Evolutionary conservation across 1,140 invertebrate species (phyloP).

Genomic region (Drosophila yakuba): DNA sequence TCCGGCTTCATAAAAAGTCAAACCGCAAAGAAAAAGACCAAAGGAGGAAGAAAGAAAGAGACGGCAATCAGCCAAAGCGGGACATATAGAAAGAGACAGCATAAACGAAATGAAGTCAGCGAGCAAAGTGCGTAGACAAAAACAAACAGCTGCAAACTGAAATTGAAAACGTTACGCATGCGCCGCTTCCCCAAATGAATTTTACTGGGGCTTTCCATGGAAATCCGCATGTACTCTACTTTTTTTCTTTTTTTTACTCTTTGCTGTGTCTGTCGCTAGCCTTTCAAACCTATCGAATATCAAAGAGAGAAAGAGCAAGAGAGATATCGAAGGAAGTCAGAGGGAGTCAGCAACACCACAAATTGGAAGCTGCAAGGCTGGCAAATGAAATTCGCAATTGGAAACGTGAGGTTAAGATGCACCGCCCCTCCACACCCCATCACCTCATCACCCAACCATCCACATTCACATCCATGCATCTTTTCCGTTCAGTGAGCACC

Average conservation of each 20-base stretch:
- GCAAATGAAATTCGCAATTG: slow-evolving; percentile 72
- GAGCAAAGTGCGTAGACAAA: slow-evolving; percentile 34
- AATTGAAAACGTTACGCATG: slow-evolving; percentile 83
- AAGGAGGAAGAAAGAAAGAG: background rate
- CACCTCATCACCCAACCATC: background rate
- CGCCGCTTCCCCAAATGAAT: slow-evolving; percentile 51
- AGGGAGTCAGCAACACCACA: slow-evolving; percentile 4
- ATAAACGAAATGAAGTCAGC: slow-evolving; percentile 1
- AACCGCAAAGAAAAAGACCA: background rate
- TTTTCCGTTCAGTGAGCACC: slow-evolving; percentile 42
- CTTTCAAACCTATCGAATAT: slow-evolving; percentile 72
- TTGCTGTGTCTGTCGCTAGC: slow-evolving; percentile 35
- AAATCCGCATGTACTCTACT: slow-evolving; percentile 11
- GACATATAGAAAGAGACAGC: slow-evolving; percentile 1
- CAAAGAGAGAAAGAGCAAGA: slow-evolving; percentile 41
- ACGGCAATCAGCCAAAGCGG: background rate
- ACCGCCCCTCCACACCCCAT: background rate
- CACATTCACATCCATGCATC: background rate
- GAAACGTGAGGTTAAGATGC: slow-evolving; percentile 65
- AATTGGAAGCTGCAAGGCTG: slow-evolving; percentile 21
- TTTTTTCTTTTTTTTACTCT: no score
- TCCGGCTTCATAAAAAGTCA: slow-evolving; percentile 2
- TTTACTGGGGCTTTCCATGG: slow-evolving; percentile 31
- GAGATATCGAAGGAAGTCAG: slow-evolving; percentile 3
- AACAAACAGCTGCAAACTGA: slow-evolving; percentile 56